Evolutionary conservation across 2,113 vertebrate genomes (phyloP).

Genomic region (Oreamnos americanus): DNA sequence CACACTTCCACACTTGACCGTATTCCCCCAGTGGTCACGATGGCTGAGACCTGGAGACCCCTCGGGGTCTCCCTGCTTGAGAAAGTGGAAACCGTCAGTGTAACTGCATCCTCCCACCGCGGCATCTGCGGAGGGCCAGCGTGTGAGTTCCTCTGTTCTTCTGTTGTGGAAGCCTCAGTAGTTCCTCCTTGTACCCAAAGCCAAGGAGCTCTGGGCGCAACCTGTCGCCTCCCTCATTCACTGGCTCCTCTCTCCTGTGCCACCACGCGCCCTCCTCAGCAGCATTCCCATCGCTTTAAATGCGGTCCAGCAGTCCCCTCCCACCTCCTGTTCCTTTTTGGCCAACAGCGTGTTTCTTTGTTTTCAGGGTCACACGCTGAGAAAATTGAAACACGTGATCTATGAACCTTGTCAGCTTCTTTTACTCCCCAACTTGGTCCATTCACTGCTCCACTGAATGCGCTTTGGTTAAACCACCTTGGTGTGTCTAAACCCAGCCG

Average conservation of each 20-base stretch:
- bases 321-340: no score
- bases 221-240: background rate
- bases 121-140: accelerated
- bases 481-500: background rate
- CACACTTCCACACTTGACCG: accelerated
- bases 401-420: background rate
- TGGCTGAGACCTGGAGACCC: no score
- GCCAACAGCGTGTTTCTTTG: background rate
- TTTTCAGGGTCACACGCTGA: background rate
- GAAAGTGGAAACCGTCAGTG: accelerated
- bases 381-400: accelerated
- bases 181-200: background rate
- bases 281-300: accelerated
- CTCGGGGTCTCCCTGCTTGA: no score
- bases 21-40: accelerated
- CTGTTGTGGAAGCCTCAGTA: no score
- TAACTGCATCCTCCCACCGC: accelerated
- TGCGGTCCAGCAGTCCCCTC: accelerated
- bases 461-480: no score
- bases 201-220: accelerated
- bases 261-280: accelerated
- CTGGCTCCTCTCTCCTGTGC: background rate
- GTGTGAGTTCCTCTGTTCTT: accelerated
- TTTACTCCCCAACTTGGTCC: background rate
- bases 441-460: background rate